phyloP scores from a whole-genome alignment of 2,113 vertebrate species.

The Galbula dea region DNA sequence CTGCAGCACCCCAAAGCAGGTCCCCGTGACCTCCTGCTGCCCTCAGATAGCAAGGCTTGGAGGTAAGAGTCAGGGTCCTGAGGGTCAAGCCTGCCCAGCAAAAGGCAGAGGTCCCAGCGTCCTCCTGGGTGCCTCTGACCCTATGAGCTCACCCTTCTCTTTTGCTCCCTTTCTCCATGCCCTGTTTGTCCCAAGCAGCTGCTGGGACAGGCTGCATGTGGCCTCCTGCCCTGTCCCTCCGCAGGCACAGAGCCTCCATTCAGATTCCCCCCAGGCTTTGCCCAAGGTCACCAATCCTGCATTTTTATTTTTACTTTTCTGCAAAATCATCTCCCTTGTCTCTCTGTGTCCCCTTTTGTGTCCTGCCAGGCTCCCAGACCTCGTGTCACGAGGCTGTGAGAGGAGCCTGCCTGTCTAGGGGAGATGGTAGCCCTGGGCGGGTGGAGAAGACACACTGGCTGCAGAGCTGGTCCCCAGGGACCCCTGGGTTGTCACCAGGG shows the following conservation, averaged over 20 bases:
- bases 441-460: neutral
- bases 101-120: neutral
- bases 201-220: neutral
- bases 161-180: neutral
- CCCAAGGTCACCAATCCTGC: constrained; percentile 30
- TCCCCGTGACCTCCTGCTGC: neutral
- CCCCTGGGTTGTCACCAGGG: neutral
- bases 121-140: neutral
- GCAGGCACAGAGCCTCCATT: constrained; percentile 55
- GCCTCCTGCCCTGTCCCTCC: neutral
- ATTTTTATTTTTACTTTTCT: constrained; percentile 26
- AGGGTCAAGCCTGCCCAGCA: neutral
- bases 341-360: neutral
- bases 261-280: neutral
- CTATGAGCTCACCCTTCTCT: neutral
- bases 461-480: neutral
- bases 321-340: neutral
- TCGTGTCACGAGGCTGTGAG: neutral
- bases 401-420: neutral
- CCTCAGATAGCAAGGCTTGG: neutral
- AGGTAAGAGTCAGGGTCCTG: neutral
- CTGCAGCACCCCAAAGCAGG: neutral
- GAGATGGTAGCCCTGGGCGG: rapidly evolving
- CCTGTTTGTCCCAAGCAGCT: neutral
- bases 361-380: neutral